These are phyloP conservation scores for Sterrhoptilus dennistouni DNA, from an alignment of 2,113 vertebrate species.

Conservation along the genomic window DNA sequence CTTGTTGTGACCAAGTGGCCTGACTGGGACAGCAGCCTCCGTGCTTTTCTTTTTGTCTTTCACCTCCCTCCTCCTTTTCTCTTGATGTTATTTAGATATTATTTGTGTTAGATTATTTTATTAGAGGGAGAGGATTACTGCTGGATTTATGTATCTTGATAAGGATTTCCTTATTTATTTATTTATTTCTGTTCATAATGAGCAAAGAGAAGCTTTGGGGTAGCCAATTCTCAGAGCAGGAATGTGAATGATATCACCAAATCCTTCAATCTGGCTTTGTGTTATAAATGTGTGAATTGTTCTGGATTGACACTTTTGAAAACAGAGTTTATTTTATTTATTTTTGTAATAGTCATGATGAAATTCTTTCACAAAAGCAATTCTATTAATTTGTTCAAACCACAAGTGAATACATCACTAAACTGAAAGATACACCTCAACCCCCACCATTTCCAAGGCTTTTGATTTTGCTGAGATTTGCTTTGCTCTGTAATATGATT, in stretches of 20 bases:
- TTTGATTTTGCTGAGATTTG: background rate
- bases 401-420: background rate
- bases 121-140: background rate
- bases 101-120: background rate
- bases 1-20: background rate
- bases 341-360: background rate
- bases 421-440: background rate
- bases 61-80: background rate
- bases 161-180: background rate
- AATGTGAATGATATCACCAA: background rate
- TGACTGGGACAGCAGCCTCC: background rate
- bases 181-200: background rate
- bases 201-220: background rate
- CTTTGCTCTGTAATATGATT: background rate
- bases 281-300: too few species aligned
- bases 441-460: background rate
- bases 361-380: conserved; percentile 14
- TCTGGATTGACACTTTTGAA: conserved; percentile 38
- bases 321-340: conserved; percentile 30
- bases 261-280: too few species aligned
- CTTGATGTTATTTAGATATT: background rate
- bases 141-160: background rate
- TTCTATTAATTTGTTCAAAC: conserved; percentile 5
- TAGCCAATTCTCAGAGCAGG: background rate
- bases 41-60: background rate